Percentiles rank a stretch among this genome's conserved stretches.
phyloP scores from a whole-genome alignment of 1,140 invertebrate species.

The Meloidogyne hapla region DNA sequence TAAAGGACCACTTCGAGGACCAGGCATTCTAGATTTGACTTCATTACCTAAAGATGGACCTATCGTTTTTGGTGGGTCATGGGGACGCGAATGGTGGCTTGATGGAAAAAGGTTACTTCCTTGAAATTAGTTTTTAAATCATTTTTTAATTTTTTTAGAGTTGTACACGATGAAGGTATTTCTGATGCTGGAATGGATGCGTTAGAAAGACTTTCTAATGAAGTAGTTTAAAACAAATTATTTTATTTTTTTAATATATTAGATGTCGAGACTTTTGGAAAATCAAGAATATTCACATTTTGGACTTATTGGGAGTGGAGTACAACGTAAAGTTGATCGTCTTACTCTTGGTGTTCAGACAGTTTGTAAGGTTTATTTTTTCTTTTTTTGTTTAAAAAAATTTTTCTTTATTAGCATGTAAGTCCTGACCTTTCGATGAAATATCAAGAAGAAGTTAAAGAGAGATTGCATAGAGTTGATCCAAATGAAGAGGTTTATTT shows the following conservation, averaged over 20 bases:
- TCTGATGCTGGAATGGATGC: slow-evolving; percentile 55
- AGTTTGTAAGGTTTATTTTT: slow-evolving; percentile 43
- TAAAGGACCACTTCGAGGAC: slow-evolving; percentile 43
- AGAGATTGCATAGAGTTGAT: slow-evolving; percentile 59
- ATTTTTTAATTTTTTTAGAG: slow-evolving; percentile 20
- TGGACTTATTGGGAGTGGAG: slow-evolving; percentile 60
- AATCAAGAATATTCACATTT: slow-evolving; percentile 56
- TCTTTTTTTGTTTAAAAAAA: not conserved
- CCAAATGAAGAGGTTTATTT: slow-evolving; percentile 47
- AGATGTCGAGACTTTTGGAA: slow-evolving; percentile 45
- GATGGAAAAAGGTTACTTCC: slow-evolving; percentile 39
- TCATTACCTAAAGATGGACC: slow-evolving; percentile 62
- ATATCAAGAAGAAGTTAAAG: slow-evolving; percentile 60
- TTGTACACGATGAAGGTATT: slow-evolving; percentile 60
- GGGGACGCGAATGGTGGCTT: slow-evolving; percentile 64
- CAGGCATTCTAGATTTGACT: slow-evolving; percentile 62
- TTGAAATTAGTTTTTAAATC: not conserved
- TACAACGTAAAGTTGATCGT: slow-evolving; percentile 61
- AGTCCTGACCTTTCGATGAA: slow-evolving; percentile 49
- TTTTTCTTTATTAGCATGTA: slow-evolving; percentile 51
- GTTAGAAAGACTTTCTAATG: slow-evolving; percentile 50
- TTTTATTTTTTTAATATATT: slow-evolving; percentile 10
- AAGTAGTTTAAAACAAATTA: slow-evolving; percentile 27
- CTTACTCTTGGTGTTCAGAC: slow-evolving; percentile 61
- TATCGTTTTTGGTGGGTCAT: slow-evolving; percentile 62